phyloP scores from a whole-genome alignment of 2,113 vertebrate genomes.

The Scolopax mira region DNA sequence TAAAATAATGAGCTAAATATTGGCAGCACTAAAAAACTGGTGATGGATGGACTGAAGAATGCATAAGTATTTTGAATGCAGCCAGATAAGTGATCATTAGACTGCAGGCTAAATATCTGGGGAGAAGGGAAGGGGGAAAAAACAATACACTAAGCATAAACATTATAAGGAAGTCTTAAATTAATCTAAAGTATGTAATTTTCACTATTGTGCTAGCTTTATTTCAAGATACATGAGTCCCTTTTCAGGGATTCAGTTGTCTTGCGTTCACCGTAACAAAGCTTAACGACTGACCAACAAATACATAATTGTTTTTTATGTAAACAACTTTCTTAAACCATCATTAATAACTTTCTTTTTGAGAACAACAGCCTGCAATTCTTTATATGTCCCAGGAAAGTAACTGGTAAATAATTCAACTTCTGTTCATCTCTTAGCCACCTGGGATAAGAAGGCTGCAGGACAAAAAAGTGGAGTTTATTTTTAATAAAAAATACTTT shows the following conservation, averaged over 20 bases:
- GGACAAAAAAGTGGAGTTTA: background rate
- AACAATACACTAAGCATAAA: background rate
- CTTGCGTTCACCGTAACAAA: background rate
- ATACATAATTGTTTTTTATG: background rate
- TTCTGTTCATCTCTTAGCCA: background rate
- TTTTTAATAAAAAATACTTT: background rate
- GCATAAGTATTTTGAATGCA: background rate
- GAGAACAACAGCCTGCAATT: background rate
- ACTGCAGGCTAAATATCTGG: background rate
- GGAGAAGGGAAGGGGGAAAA: background rate
- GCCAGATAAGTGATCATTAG: background rate
- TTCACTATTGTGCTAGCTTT: background rate
- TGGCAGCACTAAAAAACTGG: background rate
- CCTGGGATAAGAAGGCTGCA: background rate
- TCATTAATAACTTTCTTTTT: background rate
- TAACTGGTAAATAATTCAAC: background rate
- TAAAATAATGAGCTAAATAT: background rate
- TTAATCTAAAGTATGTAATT: background rate
- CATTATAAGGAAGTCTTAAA: background rate
- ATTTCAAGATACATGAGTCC: background rate
- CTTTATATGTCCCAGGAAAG: background rate
- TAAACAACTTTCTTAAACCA: background rate
- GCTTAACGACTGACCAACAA: background rate
- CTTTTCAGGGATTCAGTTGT: background rate
- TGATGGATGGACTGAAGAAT: background rate